Conservation (phyloP, 2,888 invertebrate species). For the Cheiracanthium punctorium region DNA sequence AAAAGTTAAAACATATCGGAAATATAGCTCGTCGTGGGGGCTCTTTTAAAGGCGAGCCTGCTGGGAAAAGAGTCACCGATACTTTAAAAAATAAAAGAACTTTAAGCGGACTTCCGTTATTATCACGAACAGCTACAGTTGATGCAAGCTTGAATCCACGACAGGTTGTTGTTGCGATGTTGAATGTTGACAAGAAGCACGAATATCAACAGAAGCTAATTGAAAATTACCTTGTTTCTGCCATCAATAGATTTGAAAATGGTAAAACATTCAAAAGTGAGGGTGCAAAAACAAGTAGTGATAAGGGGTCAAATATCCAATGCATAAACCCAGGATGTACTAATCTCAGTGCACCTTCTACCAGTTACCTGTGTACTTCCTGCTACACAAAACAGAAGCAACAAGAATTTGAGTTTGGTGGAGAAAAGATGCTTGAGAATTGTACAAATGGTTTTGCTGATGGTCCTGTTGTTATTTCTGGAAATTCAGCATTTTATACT, state of each 20-base stretch:
- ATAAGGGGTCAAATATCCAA: conserved; percentile 72
- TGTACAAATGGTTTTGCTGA: not conserved
- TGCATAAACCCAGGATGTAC: conserved; percentile 78
- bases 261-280: conserved; percentile 74
- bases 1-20: conserved; percentile 83
- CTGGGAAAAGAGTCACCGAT: conserved; percentile 33
- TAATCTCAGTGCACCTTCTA: conserved; percentile 77
- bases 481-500: conserved; percentile 66
- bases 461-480: conserved; percentile 39
- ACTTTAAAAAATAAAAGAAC: conserved; percentile 54
- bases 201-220: conserved; percentile 87
- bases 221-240: conserved; percentile 85
- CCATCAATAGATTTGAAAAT: conserved; percentile 78
- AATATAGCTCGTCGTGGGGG: conserved; percentile 76
- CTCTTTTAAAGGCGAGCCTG: conserved; percentile 71
- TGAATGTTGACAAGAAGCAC: conserved; percentile 82
- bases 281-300: conserved; percentile 67
- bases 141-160: conserved; percentile 73
- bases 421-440: conserved; percentile 4
- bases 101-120: conserved; percentile 42
- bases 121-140: conserved; percentile 18
- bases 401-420: conserved; percentile 73
- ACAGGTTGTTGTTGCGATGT: conserved; percentile 83
- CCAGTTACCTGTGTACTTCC: conserved; percentile 78
- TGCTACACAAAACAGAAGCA: conserved; percentile 78